phyloP scores from a whole-genome alignment of 2,113 vertebrate species.

The Dissostichus mawsoni region DNA sequence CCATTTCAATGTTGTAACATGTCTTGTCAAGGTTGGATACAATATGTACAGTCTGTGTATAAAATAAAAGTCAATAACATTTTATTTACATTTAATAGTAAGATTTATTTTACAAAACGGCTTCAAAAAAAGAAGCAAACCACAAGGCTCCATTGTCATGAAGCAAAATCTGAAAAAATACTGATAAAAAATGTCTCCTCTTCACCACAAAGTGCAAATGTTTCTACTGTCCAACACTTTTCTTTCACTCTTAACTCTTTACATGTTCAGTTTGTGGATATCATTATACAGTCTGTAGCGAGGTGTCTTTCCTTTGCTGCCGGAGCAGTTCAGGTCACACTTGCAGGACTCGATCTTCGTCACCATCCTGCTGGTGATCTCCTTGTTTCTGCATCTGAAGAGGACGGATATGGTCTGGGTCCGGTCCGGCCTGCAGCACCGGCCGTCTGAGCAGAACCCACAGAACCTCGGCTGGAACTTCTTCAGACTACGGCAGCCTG shows the following conservation, averaged over 20 bases:
- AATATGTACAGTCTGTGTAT: slow-evolving; percentile 17
- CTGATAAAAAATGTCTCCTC: slow-evolving; percentile 1
- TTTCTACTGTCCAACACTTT: neutral
- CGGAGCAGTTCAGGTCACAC: slow-evolving; percentile 87
- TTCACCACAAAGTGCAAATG: slow-evolving; percentile 9
- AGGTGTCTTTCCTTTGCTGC: slow-evolving; percentile 73
- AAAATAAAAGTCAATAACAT: slow-evolving; percentile 13
- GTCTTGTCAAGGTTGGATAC: slow-evolving; percentile 47
- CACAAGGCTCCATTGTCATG: slow-evolving; percentile 92
- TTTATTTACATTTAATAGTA: slow-evolving; percentile 38
- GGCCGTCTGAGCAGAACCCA: slow-evolving; percentile 89
- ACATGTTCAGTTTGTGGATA: slow-evolving; percentile 82
- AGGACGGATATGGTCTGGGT: slow-evolving; percentile 89
- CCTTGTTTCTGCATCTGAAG: slow-evolving; percentile 89
- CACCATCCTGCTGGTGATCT: slow-evolving; percentile 90
- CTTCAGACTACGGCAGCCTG: slow-evolving; percentile 91
- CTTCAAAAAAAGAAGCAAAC: slow-evolving; percentile 94
- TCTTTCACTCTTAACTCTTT: neutral
- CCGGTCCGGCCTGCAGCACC: slow-evolving; percentile 90
- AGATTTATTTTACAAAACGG: slow-evolving; percentile 57
- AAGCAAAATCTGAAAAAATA: slow-evolving; percentile 82
- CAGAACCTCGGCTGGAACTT: slow-evolving; percentile 91
- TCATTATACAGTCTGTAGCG: slow-evolving; percentile 89
- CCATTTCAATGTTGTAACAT: slow-evolving; percentile 83
- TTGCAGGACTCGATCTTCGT: slow-evolving; percentile 94